Percentiles rank a stretch among this genome's conserved stretches.
Evolutionary conservation across 1,140 invertebrate species (phyloP).

Genomic region (Stegodyphus mimosarum): DNA sequence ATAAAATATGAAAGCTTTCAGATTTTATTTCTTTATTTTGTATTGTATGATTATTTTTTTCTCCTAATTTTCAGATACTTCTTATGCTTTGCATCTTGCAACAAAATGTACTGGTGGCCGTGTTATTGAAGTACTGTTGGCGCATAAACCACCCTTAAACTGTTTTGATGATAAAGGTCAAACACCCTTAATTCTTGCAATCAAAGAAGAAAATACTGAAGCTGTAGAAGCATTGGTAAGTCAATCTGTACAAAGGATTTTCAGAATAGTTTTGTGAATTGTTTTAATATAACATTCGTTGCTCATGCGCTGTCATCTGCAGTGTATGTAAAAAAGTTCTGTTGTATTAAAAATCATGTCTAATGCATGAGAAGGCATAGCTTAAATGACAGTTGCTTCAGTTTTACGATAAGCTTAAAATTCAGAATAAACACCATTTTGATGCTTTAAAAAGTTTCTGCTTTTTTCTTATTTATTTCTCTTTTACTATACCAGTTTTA

Average conservation of each 20-base stretch:
- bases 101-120: constrained; percentile 62
- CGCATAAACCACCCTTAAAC: constrained; percentile 66
- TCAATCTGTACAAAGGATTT: neutral
- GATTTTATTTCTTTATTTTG: neutral
- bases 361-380: too few species aligned
- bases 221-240: constrained; percentile 66
- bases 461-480: too few species aligned
- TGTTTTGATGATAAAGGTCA: constrained; percentile 64
- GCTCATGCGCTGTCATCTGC: too few species aligned
- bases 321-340: too few species aligned
- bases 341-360: too few species aligned
- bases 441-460: too few species aligned
- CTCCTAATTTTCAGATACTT: constrained; percentile 64
- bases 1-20: neutral
- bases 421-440: too few species aligned
- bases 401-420: too few species aligned
- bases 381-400: too few species aligned
- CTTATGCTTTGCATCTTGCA: constrained; percentile 66
- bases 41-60: neutral
- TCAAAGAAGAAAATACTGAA: constrained; percentile 62
- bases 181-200: constrained; percentile 66
- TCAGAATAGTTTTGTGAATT: too few species aligned
- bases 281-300: too few species aligned
- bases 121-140: constrained; percentile 65
- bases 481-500: too few species aligned